Base-by-base conservation (phyloP, 2,113 vertebrate species). In the Gymnarchus niloticus region DNA sequence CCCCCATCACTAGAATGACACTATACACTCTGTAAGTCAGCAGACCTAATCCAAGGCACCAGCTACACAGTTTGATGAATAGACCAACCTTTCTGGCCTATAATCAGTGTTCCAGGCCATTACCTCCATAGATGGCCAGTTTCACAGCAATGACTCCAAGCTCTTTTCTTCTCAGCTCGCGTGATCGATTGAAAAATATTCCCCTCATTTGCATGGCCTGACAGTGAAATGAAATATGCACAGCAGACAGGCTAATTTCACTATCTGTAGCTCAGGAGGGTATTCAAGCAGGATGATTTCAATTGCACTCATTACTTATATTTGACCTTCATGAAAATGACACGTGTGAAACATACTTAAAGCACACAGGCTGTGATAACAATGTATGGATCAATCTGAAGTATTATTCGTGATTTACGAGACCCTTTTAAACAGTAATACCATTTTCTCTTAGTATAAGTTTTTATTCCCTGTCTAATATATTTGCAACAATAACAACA, bases 31-130 rank as follows among this genome's bases (percentile, higher is more conserved):
- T 69, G 61, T 0, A 69, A 73, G 33, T 73, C 33, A 0, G 65
- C 65, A 41, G 65, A 37, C 49, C 49, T 52, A n/a, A 54, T 28
- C 49, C 25, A 81, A 61, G 49, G 80, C n/a, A n/a, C 49, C 89
- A 85, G 91, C 92, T 90, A 94, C 92, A 83, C 85, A 88, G 82
- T 90, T 88, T 88, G 90, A 89, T 88, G 91, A 88, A 90, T 88
- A 85, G 90, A 91, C 90, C 89, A 90, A 90, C 90, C 89, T 86
- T 90, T 89, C 89, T 91, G 90, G 91, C 90, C 90, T 89, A 88
- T 92, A 91, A 93, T 92, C 90, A 92, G 91, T 89, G 89, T 93
- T 89, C 88, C 90, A 88, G 91, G 89, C 89, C 89, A 91, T 92
- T 92, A 91, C 88, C 88, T 87, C 90, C 87, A 87, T 84, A 92